Base-by-base conservation (phyloP, 2,113 vertebrate genomes). In the Meles meles region DNA sequence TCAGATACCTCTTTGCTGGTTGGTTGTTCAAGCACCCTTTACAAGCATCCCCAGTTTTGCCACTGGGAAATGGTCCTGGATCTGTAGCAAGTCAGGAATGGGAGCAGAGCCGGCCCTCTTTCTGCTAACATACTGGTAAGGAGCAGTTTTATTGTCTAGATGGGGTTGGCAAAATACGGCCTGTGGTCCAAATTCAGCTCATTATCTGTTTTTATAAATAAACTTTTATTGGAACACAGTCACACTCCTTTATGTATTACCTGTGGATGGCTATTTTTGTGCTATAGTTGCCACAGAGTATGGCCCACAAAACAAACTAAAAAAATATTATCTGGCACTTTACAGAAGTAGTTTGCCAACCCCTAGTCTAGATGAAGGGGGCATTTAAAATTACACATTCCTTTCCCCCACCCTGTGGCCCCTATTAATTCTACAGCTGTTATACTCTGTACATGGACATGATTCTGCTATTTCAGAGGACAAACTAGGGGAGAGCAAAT, bases 1-100 rank as follows among this genome's bases (percentile, higher is more conserved):
- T 85, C 81, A 74, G 83, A 61, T 39, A 67, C 72, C 90, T 95
- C 81, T 97, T 55, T 92, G 92, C 92, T 97, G 96, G 95, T 95
- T 93, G 63, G 91, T 88, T 96, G 47, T 2, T 93, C 6, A 17
- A 97, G 89, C 93, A 97, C 96, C 93, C 96, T 71, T 86, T 90
- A 88, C 82, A 95, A 95, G 90, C 83, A 79, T 37, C n/a, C 42
- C 77, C 42, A 57, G 65, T 13, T 42, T 39, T 52, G 44, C 90
- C 72, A 42, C 42, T 67, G 47, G 82, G 90, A 88, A 83, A 27
- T 39, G 55, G 39, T 57, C 44, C 83, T 79, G 34, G 82, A n/a
- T 83, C 74, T 86, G 71, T 84, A 63, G 85, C 44, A 4, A 17
- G 49, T 55, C 44, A 77, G 85, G 49, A 82, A 65, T n/a, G 23